Percentiles rank a stretch among this genome's conserved stretches.
Evolutionary conservation across 2,797 vertebrate species (phyloP).

Genomic region (Pangasius sanitwongsei): DNA sequence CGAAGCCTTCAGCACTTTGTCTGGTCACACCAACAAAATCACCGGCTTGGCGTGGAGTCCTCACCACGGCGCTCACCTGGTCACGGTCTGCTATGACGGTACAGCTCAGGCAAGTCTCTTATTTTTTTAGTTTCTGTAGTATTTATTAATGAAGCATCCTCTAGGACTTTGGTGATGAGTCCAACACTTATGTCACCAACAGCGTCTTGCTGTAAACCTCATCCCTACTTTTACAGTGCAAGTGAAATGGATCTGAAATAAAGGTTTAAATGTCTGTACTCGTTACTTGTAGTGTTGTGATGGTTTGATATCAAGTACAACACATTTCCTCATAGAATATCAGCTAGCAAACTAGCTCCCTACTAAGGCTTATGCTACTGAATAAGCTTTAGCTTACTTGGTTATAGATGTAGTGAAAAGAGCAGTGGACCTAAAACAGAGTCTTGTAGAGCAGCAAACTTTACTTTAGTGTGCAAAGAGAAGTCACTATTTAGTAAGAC

Average conservation of each 20-base stretch:
- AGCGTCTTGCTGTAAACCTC: neutral
- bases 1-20: slow-evolving; percentile 85
- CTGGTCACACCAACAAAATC: slow-evolving; percentile 92
- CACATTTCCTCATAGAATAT: too few species aligned
- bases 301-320: too few species aligned
- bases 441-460: too few species aligned
- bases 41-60: slow-evolving; percentile 93
- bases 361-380: too few species aligned
- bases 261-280: neutral
- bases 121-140: too few species aligned
- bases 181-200: neutral
- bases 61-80: slow-evolving; percentile 86
- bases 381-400: too few species aligned
- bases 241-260: neutral
- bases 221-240: neutral
- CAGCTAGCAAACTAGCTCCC: too few species aligned
- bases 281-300: too few species aligned
- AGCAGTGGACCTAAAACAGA: too few species aligned
- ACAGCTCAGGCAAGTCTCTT: slow-evolving; percentile 85
- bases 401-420: too few species aligned
- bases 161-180: neutral
- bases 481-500: too few species aligned
- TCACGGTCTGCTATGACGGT: slow-evolving; percentile 89
- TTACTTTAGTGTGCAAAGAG: too few species aligned
- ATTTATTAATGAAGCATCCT: neutral